Conservation (phyloP, 2,888 invertebrate species). For the Tipula lateralis region DNA sequence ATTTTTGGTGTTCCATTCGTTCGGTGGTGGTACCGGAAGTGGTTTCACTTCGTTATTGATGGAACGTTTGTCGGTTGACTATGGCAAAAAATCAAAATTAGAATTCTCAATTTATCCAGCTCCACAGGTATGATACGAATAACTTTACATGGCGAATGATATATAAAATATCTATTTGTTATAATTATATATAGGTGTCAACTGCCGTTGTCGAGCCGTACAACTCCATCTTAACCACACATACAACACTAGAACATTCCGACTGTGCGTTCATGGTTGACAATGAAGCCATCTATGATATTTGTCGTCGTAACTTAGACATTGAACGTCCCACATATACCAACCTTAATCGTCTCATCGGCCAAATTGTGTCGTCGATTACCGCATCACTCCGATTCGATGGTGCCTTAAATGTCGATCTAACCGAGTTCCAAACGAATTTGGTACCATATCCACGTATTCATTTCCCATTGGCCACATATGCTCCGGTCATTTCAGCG, state of each 20-base stretch:
- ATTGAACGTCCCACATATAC: conserved; percentile 81
- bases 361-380: conserved; percentile 86
- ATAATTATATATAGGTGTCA: conserved; percentile 46
- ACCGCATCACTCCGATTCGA: conserved; percentile 89
- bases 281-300: conserved; percentile 83
- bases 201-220: conserved; percentile 83
- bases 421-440: conserved; percentile 91
- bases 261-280: conserved; percentile 91
- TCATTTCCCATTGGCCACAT: conserved; percentile 88
- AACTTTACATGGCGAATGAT: background rate
- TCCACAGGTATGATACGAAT: conserved; percentile 63
- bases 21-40: conserved; percentile 85
- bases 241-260: conserved; percentile 80
- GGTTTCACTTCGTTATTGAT: conserved; percentile 90
- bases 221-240: conserved; percentile 88
- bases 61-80: conserved; percentile 87
- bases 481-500: conserved; percentile 87
- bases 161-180: background rate
- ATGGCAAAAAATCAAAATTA: conserved; percentile 89
- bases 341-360: conserved; percentile 81
- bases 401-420: conserved; percentile 87
- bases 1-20: conserved; percentile 89
- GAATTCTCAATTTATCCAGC: conserved; percentile 94
- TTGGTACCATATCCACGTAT: conserved; percentile 92
- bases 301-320: conserved; percentile 79